Percentiles rank a stretch among this genome's conserved stretches.
Conservation (phyloP, 2,113 vertebrate species). For the Trogon melanurus region DNA sequence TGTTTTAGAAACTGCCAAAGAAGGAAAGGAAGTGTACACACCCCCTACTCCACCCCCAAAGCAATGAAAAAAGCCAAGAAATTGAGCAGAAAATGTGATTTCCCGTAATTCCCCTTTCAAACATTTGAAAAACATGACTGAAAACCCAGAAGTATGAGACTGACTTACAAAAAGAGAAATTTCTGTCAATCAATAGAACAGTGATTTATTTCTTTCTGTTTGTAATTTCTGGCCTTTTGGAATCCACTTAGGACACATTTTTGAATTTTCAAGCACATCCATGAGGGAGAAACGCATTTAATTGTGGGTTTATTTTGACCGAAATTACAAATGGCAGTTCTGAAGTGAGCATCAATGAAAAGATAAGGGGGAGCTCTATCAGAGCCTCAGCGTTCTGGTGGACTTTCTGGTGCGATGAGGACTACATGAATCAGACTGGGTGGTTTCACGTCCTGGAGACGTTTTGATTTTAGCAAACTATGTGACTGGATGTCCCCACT, state of each 20-base stretch:
- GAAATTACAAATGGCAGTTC: background rate
- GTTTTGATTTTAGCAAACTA: background rate
- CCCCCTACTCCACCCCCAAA: background rate
- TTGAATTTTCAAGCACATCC: background rate
- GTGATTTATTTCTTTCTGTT: background rate
- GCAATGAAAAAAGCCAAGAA: fast-evolving
- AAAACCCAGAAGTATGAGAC: background rate
- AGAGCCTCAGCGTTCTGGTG: background rate
- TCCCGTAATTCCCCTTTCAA: background rate
- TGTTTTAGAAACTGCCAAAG: background rate
- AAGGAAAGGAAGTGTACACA: background rate
- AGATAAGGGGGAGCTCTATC: background rate
- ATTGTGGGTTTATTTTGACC: background rate
- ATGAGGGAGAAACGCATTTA: background rate
- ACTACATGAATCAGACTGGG: background rate
- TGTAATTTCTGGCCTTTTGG: background rate
- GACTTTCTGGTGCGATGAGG: background rate
- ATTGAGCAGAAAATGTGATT: background rate
- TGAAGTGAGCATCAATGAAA: fast-evolving
- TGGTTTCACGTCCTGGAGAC: background rate
- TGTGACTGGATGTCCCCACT: no score
- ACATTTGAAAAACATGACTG: background rate
- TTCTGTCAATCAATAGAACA: background rate
- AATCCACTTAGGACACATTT: background rate
- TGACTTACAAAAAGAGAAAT: background rate